Evolutionary conservation across 2,113 vertebrate species (phyloP), one percentile per base, ranked within the genome.

Genomic region (Rutilus rutilus): DNA sequence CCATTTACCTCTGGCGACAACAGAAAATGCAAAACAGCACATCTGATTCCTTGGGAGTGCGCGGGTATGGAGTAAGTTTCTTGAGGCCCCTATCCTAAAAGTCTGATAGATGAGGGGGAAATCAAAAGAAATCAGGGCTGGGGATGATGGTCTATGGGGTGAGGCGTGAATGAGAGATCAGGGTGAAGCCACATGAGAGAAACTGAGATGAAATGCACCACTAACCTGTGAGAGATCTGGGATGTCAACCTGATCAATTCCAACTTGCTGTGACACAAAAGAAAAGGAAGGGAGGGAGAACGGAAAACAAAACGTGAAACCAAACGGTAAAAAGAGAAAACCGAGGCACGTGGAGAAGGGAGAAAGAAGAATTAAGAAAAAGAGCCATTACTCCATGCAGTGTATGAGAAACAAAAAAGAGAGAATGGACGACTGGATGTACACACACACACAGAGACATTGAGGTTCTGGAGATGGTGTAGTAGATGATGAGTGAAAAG

Each of bases 171-270:
- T 89, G 85, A 85, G 64, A 89, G 86, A 78, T 89, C 86, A 82
- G 73, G 83, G 83, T 89, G 88, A 87, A 89, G 83, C 83, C 86
- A 89, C 88, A 87, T 83, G 88, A 86, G 82, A 93, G 88, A 93
- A 92, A 92, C 85, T 83, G 89, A 90, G 86, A 91, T 85, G 85
- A 91, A 85, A 90, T 62, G 88, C 83, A 92, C 86, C 90, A 97
- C 96, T 96, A 92, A 97, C 95, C 96, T 96, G 95, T 93, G 93
- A 95, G 90, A 97, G 92, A 93, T 95, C 92, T 86, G 96, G 96
- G 94, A 97, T 96, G 91, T 95, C 91, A 89, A 94, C 95, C 91
- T 93, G 94, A 93, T 96, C 95, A 92, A 97, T 94, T 94, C 96
- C 96, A 94, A 96, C 94, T 96, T 96, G 94, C 96, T 97, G 92